Conservation (phyloP, 2,888 invertebrate species). For the Panzeria rudis region DNA sequence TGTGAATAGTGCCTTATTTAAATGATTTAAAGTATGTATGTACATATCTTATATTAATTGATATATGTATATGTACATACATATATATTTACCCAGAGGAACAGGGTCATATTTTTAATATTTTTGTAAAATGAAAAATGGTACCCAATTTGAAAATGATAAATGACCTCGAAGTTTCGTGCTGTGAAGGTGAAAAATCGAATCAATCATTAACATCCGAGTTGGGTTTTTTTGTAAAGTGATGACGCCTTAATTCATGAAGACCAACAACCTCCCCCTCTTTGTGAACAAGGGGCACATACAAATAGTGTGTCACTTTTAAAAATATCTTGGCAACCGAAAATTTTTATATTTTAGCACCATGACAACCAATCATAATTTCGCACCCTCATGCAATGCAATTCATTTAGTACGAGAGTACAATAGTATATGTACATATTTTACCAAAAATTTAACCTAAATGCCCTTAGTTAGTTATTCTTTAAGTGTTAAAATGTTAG, state of each 20-base stretch:
- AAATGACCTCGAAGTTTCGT: neutral
- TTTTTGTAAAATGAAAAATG: neutral
- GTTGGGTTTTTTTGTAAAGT: neutral
- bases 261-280: neutral
- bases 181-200: neutral
- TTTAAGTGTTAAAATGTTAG: slow-evolving; percentile 67
- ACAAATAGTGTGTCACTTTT: slow-evolving; percentile 62
- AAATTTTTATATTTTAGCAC: slow-evolving; percentile 69
- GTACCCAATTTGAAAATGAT: neutral
- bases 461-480: slow-evolving; percentile 69
- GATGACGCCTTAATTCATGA: slow-evolving; percentile 5
- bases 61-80: too few species aligned
- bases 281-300: neutral
- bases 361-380: slow-evolving; percentile 73
- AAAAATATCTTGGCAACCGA: slow-evolving; percentile 73
- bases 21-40: too few species aligned
- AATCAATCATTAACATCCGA: neutral
- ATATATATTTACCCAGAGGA: neutral
- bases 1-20: too few species aligned
- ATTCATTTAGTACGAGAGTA: slow-evolving; percentile 34
- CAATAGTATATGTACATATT: slow-evolving; percentile 41
- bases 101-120: neutral
- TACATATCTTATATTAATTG: too few species aligned
- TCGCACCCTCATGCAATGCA: slow-evolving; percentile 69
- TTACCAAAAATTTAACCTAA: slow-evolving; percentile 47